phyloP scores from a whole-genome alignment of 2,888 invertebrate genomes.

The Epinotia ramella region DNA sequence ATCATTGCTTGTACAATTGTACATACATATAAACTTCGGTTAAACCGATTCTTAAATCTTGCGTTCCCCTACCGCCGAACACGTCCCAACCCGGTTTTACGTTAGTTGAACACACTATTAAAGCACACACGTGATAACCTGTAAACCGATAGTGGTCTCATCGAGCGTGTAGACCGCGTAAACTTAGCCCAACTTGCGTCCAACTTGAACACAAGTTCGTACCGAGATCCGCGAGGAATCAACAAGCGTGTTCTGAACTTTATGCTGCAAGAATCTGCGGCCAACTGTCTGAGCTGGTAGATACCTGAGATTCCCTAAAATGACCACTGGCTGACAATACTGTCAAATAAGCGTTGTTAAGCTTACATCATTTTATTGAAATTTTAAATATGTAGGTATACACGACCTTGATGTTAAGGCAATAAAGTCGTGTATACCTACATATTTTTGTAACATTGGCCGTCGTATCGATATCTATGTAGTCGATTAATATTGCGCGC shows the following conservation, averaged over 20 bases:
- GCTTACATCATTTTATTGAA: too few relatives aligned
- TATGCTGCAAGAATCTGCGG: slow-evolving; percentile 4
- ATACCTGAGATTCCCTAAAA: neutral
- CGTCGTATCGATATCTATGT: too few relatives aligned
- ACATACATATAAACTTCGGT: too few relatives aligned
- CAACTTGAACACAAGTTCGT: slow-evolving; percentile 19
- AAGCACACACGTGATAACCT: slow-evolving; percentile 3
- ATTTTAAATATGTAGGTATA: too few relatives aligned
- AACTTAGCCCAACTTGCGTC: slow-evolving; percentile 20
- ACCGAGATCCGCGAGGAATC: slow-evolving; percentile 30
- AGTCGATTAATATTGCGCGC: too few relatives aligned
- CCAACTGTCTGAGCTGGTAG: neutral
- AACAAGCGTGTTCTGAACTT: slow-evolving; percentile 34
- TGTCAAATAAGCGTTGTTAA: too few relatives aligned
- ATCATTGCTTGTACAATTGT: too few relatives aligned
- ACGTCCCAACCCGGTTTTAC: neutral
- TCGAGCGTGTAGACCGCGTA: slow-evolving; percentile 22
- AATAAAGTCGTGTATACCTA: too few relatives aligned
- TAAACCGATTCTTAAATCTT: too few relatives aligned
- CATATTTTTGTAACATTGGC: too few relatives aligned
- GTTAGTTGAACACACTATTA: neutral
- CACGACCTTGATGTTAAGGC: too few relatives aligned
- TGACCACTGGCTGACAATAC: neutral
- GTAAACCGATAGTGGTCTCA: slow-evolving; percentile 31
- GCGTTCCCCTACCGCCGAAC: too few relatives aligned